Evolutionary conservation across 2,113 vertebrate genomes (phyloP).

Genomic region (Campylomormyrus numenius): DNA sequence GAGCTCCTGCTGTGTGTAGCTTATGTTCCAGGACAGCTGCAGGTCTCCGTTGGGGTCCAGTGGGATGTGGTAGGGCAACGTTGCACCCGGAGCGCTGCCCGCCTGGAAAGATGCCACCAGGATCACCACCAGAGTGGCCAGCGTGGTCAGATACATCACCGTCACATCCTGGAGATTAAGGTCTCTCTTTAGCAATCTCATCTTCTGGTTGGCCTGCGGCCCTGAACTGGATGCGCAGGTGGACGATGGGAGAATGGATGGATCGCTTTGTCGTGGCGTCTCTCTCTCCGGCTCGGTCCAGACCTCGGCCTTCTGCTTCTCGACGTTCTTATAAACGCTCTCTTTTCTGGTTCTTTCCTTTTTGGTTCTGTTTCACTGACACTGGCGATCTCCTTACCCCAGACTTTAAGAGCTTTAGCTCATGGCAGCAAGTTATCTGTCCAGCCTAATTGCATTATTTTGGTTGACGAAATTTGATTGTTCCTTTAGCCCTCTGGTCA

Average conservation of each 20-base stretch:
- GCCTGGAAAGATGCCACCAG: constrained; percentile 79
- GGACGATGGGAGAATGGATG: not conserved
- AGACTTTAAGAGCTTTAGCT: constrained; percentile 59
- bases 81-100: not conserved
- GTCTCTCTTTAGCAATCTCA: constrained; percentile 55
- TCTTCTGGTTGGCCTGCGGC: constrained; percentile 16
- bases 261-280: not conserved
- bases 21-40: constrained; percentile 86
- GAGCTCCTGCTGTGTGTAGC: constrained; percentile 64
- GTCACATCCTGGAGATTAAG: constrained; percentile 67
- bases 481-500: constrained; percentile 64
- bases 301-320: not conserved
- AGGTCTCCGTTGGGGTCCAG: constrained; percentile 73
- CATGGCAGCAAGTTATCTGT: constrained; percentile 41
- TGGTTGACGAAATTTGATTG: constrained; percentile 78
- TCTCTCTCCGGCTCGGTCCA: not conserved
- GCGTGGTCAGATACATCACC: constrained; percentile 77
- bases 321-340: constrained; percentile 28
- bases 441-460: constrained; percentile 76
- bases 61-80: constrained; percentile 71
- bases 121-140: constrained; percentile 76
- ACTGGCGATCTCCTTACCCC: not conserved
- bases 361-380: constrained; percentile 36
- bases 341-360: constrained; percentile 35
- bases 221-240: not conserved